Percentiles rank a stretch among this genome's conserved stretches.
Evolutionary conservation across 2,888 invertebrate genomes (phyloP).

Genomic region (Amphipyra tragopoginis): DNA sequence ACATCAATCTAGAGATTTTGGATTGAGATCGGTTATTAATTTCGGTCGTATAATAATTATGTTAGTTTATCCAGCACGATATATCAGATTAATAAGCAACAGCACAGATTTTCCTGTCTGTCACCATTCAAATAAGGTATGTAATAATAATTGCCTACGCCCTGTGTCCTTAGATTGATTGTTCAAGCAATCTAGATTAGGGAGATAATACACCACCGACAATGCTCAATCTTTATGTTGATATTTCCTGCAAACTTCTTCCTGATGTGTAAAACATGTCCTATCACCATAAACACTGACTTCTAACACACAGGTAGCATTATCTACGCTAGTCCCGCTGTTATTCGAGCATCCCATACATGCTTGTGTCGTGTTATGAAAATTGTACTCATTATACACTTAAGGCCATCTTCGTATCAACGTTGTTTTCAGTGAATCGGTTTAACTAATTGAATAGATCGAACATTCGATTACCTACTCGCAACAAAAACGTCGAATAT

Average conservation of each 20-base stretch:
- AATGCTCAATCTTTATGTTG: not conserved
- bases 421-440: constrained; percentile 40
- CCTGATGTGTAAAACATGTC: constrained; percentile 3
- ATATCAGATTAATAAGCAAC: too few relatives aligned
- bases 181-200: too few relatives aligned
- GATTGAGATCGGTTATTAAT: too few relatives aligned
- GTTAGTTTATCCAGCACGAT: too few relatives aligned
- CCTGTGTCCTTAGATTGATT: too few relatives aligned
- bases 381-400: constrained; percentile 15
- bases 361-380: constrained; percentile 3
- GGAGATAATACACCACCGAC: too few relatives aligned
- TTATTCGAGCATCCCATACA: constrained; percentile 1
- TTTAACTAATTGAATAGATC: constrained; percentile 59
- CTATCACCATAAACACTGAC: constrained; percentile 4
- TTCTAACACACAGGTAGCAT: constrained; percentile 6
- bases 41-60: too few relatives aligned
- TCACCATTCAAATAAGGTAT: too few relatives aligned
- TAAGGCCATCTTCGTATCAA: constrained; percentile 11
- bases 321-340: constrained; percentile 9
- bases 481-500: constrained; percentile 47
- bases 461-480: constrained; percentile 45
- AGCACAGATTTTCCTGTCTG: too few relatives aligned
- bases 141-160: too few relatives aligned
- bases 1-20: too few relatives aligned
- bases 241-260: constrained; percentile 4